phyloP scores from a whole-genome alignment of 2,888 invertebrate species.

The Drosophila ochracea region DNA sequence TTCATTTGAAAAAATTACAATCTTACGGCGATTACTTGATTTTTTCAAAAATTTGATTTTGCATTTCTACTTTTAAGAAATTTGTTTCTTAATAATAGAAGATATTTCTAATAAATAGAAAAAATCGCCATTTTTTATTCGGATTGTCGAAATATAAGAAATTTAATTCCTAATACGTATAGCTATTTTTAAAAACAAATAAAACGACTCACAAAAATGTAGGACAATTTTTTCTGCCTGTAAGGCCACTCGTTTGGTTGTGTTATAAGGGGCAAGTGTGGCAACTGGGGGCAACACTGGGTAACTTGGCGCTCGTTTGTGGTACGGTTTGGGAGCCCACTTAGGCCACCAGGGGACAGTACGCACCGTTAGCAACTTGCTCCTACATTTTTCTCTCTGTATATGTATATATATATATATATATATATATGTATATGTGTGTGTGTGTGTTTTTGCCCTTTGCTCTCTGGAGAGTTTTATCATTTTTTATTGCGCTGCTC shows the following conservation, averaged over 20 bases:
- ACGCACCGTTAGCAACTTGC: constrained; percentile 68
- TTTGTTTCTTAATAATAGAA: neutral
- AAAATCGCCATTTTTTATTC: neutral
- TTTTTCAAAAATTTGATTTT: neutral
- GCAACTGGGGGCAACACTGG: neutral
- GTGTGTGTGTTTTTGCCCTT: constrained; percentile 20
- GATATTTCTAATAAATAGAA: neutral
- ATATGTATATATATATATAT: constrained; percentile 3
- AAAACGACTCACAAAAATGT: neutral
- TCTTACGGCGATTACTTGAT: too few species aligned
- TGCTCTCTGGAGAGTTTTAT: constrained; percentile 79
- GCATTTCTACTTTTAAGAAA: neutral
- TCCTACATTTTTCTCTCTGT: neutral
- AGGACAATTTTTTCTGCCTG: neutral
- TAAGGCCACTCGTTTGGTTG: constrained; percentile 29
- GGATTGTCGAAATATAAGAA: neutral
- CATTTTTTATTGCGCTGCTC: constrained; percentile 83
- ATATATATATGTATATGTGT: neutral
- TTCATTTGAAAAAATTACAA: neutral
- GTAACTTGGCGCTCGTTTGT: constrained; percentile 64
- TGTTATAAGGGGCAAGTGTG: constrained; percentile 33
- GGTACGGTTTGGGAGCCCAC: constrained; percentile 60
- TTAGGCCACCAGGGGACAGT: constrained; percentile 65
- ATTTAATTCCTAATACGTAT: neutral
- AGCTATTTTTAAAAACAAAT: neutral